Base-by-base conservation (phyloP, 2,888 invertebrate genomes). In the Meteorus cinctellus region DNA sequence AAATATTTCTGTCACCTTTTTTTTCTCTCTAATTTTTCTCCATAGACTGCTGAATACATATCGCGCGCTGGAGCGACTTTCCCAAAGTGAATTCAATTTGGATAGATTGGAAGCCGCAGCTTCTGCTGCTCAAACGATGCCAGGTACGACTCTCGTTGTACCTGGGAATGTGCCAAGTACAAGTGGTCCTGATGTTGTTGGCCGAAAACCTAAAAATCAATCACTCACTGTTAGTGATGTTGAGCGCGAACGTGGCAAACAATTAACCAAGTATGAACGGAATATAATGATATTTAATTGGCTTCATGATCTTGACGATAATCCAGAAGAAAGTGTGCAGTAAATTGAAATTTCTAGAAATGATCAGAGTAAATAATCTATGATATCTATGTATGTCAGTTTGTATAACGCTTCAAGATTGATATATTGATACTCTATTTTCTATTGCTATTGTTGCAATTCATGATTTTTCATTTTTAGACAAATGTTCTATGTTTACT, bases 271-370 rank as follows among this genome's bases (percentile, higher is more conserved):
- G 84, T 96, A 96, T 90, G 96, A 96, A 86, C 90, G 96, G n/a
- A 97, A 97, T 89, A 96, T 97, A 94, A 96, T 97, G 95, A 97
- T 97, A 76, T 97, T 97, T 90, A 97, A 97, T 90, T 97, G 97
- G 97, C 92, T 97, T 1, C 96, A 97, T 88, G 96, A 96, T 1
- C 91, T 97, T 27, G 96, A 96, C 86, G 96, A 96, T 81, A 92
- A 93, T 0, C 91, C 90, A 80, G 92, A 84, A 82, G 83, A 82
- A 63, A 48, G 27, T 51, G 24, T 59, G 48, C 5, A 62, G 68
- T 55, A 10, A 36, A 48, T 36, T 19, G 60, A 74, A 48, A 48
- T 60, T 24, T 45, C 55, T 14, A 72, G 71, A 29, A 36, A 36
- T 6, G 6, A 36, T 19, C 34, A 34, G 16, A 24, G 65, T 36